phyloP scores from a whole-genome alignment of 2,797 vertebrate species.

The Poecilia gillii region DNA sequence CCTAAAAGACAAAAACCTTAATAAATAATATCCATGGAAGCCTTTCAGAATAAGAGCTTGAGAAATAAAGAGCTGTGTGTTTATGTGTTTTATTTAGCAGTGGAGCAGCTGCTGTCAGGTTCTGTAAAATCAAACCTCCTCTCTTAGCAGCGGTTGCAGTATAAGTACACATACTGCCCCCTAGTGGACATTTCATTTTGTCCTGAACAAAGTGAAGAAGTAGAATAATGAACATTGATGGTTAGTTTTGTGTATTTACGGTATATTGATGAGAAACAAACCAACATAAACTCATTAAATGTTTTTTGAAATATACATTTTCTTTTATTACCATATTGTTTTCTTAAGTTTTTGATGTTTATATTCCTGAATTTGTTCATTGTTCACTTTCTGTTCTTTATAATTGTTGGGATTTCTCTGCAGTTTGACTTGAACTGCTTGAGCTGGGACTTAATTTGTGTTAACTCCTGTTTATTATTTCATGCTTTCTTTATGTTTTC shows the following conservation, averaged over 20 bases:
- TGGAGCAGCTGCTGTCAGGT: not conserved
- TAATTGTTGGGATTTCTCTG: not conserved
- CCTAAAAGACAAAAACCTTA: not conserved
- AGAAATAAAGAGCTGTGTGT: not conserved
- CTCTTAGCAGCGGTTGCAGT: not conserved
- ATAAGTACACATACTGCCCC: constrained; percentile 12
- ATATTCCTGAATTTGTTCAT: not conserved
- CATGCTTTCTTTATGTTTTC: not conserved
- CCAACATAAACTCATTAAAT: not conserved
- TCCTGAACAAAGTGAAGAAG: not conserved
- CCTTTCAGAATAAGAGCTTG: not conserved
- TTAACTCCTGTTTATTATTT: not conserved
- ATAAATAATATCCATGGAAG: not conserved
- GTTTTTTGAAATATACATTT: not conserved
- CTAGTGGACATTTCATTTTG: constrained; percentile 30
- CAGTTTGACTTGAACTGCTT: not conserved
- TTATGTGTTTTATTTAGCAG: not conserved
- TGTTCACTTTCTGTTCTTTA: not conserved
- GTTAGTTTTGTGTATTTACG: not conserved
- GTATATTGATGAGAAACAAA: not conserved
- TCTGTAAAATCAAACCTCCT: not conserved
- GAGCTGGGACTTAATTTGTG: not conserved
- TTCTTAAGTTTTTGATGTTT: not conserved
- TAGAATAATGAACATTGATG: not conserved
- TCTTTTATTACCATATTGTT: not conserved